These are phyloP conservation scores for Octodonta nipae DNA, from an alignment of 2,888 invertebrate genomes.

Conservation along the genomic window DNA sequence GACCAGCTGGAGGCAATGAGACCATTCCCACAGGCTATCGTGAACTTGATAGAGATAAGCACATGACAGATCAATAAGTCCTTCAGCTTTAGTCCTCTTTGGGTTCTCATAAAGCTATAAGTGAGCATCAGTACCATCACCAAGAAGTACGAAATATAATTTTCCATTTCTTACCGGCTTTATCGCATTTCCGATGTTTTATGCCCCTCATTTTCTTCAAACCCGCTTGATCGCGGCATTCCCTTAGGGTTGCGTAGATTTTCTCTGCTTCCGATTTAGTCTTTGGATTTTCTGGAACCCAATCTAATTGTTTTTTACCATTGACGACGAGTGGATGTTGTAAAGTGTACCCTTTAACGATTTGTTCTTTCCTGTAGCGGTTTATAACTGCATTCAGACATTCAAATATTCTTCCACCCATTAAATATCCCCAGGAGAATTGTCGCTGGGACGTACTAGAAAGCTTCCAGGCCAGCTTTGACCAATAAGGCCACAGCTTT, in stretches of 20 bases:
- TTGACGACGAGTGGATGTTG: slow-evolving; percentile 74
- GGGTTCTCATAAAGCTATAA: slow-evolving; percentile 92
- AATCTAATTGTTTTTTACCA: slow-evolving; percentile 48
- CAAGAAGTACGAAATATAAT: slow-evolving; percentile 79
- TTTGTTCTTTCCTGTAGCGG: slow-evolving; percentile 89
- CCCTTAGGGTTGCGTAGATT: slow-evolving; percentile 86
- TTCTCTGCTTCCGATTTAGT: slow-evolving; percentile 72
- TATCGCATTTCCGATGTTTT: slow-evolving; percentile 87
- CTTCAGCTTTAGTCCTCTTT: slow-evolving; percentile 94
- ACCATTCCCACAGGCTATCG: slow-evolving; percentile 89
- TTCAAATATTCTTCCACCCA: slow-evolving; percentile 93
- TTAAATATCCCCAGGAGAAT: slow-evolving; percentile 90
- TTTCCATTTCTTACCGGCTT: slow-evolving; percentile 87
- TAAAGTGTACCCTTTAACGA: slow-evolving; percentile 88
- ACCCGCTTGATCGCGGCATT: slow-evolving; percentile 86
- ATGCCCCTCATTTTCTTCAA: slow-evolving; percentile 85
- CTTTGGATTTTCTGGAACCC: slow-evolving; percentile 42
- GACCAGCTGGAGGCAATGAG: slow-evolving; percentile 89
- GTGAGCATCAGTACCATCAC: slow-evolving; percentile 86
- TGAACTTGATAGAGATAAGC: slow-evolving; percentile 87
- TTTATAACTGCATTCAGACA: slow-evolving; percentile 91
- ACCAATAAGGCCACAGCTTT: slow-evolving; percentile 92
- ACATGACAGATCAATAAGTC: slow-evolving; percentile 86
- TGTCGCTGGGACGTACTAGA: slow-evolving; percentile 89
- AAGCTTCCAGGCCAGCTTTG: slow-evolving; percentile 84